These are phyloP conservation scores for Drosophila ironensis DNA, from an alignment of 1,140 invertebrate genomes.

Conservation along the genomic window DNA sequence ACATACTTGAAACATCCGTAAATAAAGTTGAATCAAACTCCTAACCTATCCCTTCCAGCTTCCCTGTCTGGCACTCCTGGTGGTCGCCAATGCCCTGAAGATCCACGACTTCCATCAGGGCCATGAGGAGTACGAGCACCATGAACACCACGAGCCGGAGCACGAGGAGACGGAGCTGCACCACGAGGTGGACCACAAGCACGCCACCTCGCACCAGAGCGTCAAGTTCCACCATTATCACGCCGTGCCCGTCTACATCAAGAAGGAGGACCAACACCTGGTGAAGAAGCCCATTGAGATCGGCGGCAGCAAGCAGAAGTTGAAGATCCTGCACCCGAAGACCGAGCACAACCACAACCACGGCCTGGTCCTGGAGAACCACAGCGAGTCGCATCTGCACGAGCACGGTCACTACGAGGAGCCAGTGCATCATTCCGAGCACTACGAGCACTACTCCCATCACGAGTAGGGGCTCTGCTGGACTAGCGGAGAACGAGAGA, in stretches of 20 bases:
- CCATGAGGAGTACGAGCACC: slow-evolving; percentile 25
- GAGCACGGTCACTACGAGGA: slow-evolving; percentile 82
- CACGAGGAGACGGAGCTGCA: slow-evolving; percentile 84
- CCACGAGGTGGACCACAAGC: slow-evolving; percentile 85
- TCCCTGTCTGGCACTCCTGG: slow-evolving; percentile 53
- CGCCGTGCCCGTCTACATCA: slow-evolving; percentile 85
- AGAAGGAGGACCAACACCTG: slow-evolving; percentile 85
- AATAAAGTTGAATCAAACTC: too few species aligned
- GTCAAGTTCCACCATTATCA: slow-evolving; percentile 87
- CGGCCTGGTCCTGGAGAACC: slow-evolving; percentile 84
- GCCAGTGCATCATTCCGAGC: slow-evolving; percentile 69
- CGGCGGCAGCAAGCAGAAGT: slow-evolving; percentile 84
- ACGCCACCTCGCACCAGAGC: slow-evolving; percentile 86
- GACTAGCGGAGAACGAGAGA: too few species aligned
- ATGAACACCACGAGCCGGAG: slow-evolving; percentile 72
- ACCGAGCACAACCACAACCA: slow-evolving; percentile 84
- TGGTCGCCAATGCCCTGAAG: slow-evolving; percentile 52
- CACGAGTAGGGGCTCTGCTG: slow-evolving; percentile 45
- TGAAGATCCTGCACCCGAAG: slow-evolving; percentile 85
- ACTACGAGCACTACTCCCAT: slow-evolving; percentile 74
- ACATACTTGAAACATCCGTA: too few species aligned
- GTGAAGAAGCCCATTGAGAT: slow-evolving; percentile 85
- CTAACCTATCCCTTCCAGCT: too few species aligned
- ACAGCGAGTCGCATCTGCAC: slow-evolving; percentile 83
- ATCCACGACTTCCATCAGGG: slow-evolving; percentile 63